Conservation (phyloP, 2,888 invertebrate species). For the Erebia palarica region DNA sequence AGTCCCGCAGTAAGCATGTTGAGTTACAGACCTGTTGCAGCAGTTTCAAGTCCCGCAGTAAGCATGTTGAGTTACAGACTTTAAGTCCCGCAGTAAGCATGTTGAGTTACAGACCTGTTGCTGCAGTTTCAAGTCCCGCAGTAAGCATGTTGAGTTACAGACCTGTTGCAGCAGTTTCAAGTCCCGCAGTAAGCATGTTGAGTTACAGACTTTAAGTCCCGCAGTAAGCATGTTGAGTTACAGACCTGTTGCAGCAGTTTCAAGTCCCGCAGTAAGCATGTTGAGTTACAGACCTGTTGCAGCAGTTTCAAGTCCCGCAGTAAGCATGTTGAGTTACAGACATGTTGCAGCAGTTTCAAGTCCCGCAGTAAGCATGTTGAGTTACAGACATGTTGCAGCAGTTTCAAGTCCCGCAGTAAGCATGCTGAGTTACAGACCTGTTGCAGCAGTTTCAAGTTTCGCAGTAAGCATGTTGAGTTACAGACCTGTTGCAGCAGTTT, state of each 20-base stretch:
- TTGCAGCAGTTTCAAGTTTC: slow-evolving; percentile 88
- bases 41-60: neutral
- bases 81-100: neutral
- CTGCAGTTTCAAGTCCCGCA: slow-evolving; percentile 85
- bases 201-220: no score
- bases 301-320: neutral
- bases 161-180: slow-evolving; percentile 94
- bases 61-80: neutral
- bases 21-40: no score
- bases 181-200: no score
- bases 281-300: no score
- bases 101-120: slow-evolving; percentile 85
- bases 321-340: neutral
- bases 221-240: no score
- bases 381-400: slow-evolving; percentile 89
- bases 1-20: no score
- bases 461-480: no score
- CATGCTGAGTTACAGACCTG: slow-evolving; percentile 78
- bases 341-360: no score
- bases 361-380: neutral
- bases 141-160: neutral
- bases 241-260: no score
- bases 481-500: no score
- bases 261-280: no score
- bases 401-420: slow-evolving; percentile 75